These are phyloP conservation scores for Drosophila ficusphila DNA, from an alignment of 1,140 invertebrate species.

Conservation along the genomic window DNA sequence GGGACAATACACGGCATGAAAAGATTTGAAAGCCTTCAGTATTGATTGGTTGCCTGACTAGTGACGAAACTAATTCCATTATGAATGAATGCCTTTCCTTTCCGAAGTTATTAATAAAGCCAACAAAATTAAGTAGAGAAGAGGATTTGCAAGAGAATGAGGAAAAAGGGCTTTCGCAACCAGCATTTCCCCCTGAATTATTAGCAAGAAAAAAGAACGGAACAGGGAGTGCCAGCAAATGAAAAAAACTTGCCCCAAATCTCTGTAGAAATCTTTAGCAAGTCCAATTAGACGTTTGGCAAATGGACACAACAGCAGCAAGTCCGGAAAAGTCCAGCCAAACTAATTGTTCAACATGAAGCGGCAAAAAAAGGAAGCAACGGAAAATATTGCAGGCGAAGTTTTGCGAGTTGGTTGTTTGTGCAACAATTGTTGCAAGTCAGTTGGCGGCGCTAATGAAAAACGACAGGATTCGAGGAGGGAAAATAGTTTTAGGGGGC, in stretches of 20 bases:
- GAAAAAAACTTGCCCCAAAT: slow-evolving; percentile 64
- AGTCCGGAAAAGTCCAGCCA: slow-evolving; percentile 34
- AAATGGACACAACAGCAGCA: slow-evolving; percentile 66
- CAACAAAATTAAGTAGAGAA: slow-evolving; percentile 32
- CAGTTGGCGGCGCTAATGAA: slow-evolving; percentile 77
- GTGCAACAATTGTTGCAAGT: slow-evolving; percentile 81
- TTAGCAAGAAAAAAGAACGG: slow-evolving; percentile 14
- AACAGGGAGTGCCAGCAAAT: slow-evolving; percentile 1
- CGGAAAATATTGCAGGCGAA: slow-evolving; percentile 71
- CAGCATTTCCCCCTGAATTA: slow-evolving; percentile 16
- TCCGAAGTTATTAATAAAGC: slow-evolving; percentile 38
- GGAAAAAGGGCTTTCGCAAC: not conserved
- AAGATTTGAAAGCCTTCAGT: slow-evolving; percentile 17
- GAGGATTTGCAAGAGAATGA: slow-evolving; percentile 6
- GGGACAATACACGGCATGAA: not conserved
- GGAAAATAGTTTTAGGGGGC: not conserved
- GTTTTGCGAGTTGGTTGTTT: slow-evolving; percentile 44
- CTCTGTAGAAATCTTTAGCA: slow-evolving; percentile 81
- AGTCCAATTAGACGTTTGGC: slow-evolving; percentile 80
- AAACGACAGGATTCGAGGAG: slow-evolving; percentile 55
- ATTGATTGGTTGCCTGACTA: slow-evolving; percentile 27
- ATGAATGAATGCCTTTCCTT: slow-evolving; percentile 39
- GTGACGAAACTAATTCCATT: slow-evolving; percentile 27
- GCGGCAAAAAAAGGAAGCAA: slow-evolving; percentile 53
- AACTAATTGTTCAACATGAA: slow-evolving; percentile 81